phyloP scores from a whole-genome alignment of 2,113 vertebrate genomes.

The Burhinus oedicnemus region DNA sequence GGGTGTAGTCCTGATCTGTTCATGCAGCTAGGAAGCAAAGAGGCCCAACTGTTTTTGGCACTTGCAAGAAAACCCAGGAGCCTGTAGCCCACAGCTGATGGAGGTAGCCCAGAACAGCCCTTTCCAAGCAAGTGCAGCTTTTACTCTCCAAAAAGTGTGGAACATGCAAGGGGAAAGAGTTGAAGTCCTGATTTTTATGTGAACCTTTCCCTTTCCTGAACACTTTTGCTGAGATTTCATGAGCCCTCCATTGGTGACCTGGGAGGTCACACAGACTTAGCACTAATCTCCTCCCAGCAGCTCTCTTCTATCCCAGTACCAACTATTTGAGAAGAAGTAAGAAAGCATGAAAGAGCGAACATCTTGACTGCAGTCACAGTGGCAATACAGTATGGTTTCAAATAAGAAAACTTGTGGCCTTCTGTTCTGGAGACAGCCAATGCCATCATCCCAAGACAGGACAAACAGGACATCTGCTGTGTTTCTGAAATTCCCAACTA shows the following conservation, averaged over 20 bases:
- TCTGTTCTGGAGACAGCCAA: background rate
- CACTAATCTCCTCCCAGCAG: background rate
- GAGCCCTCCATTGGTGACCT: background rate
- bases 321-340: background rate
- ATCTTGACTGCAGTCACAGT: background rate
- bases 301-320: background rate
- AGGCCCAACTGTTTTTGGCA: background rate
- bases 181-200: background rate
- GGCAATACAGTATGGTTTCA: background rate
- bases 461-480: background rate
- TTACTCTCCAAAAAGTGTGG: background rate
- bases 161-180: background rate
- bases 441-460: background rate
- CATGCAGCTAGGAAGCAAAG: background rate
- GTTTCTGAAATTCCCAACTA: background rate
- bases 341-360: background rate
- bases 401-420: background rate
- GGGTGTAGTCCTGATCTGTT: background rate
- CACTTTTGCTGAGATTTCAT: background rate
- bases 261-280: background rate
- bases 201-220: background rate
- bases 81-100: background rate
- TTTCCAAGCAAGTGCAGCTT: background rate
- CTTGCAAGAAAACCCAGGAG: background rate
- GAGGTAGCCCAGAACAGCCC: background rate